Evolutionary conservation across 1,140 invertebrate genomes (phyloP).

Genomic region (Cydia amplana): DNA sequence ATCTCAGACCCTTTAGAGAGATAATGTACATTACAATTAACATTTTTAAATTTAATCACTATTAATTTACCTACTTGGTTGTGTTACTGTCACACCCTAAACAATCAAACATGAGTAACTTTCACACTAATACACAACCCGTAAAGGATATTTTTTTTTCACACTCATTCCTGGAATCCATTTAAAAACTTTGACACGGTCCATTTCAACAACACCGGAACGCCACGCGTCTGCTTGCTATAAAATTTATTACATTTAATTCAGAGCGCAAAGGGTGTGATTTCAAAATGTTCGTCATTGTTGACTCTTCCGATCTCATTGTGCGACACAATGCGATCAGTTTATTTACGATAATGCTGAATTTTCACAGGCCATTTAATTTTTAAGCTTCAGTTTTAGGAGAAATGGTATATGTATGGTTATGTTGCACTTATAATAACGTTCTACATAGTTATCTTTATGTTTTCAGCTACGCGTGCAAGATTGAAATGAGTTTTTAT

Average conservation of each 20-base stretch:
- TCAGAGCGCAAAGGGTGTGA: slow-evolving; percentile 27
- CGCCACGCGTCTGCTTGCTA: slow-evolving; percentile 17
- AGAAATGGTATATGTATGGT: neutral
- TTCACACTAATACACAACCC: neutral
- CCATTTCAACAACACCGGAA: slow-evolving; percentile 19
- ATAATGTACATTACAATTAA: too few relatives aligned
- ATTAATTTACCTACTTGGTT: neutral
- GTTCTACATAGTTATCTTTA: neutral
- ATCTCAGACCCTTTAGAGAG: too few relatives aligned
- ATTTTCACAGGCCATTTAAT: slow-evolving; percentile 21
- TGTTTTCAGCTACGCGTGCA: neutral
- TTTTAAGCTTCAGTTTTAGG: neutral
- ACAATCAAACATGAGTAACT: too few relatives aligned
- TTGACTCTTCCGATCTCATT: slow-evolving; percentile 11
- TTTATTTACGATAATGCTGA: slow-evolving; percentile 30
- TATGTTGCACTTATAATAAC: neutral
- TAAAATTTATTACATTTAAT: slow-evolving; percentile 30
- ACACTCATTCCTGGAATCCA: slow-evolving; percentile 7
- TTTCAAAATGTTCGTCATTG: slow-evolving; percentile 17
- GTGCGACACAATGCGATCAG: neutral
- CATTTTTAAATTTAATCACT: too few relatives aligned
- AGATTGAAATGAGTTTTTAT: neutral
- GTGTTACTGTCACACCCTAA: neutral
- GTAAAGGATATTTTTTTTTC: neutral
- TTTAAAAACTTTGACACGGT: slow-evolving; percentile 22